Conservation (phyloP, 2,113 vertebrate genomes). For the Dolichallabes microphthalmus region DNA sequence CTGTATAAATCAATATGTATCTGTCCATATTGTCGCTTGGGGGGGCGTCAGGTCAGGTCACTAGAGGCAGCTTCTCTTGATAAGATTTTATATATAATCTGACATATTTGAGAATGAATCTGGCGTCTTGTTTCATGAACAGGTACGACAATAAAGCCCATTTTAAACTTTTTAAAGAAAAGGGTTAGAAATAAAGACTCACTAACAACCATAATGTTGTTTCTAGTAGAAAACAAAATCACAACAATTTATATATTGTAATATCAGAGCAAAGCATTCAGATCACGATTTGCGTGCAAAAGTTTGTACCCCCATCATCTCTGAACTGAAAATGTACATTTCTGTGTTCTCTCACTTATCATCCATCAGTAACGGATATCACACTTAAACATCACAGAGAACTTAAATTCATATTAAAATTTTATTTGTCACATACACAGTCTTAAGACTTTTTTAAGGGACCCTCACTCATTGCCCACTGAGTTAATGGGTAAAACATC, state of each 20-base stretch:
- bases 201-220: neutral
- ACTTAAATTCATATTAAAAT: neutral
- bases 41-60: neutral
- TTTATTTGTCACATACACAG: no score
- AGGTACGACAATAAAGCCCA: no score
- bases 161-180: no score
- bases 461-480: neutral
- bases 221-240: neutral
- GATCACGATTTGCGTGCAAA: neutral
- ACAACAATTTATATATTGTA: neutral
- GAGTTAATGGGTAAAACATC: neutral
- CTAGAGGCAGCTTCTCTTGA: neutral
- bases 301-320: neutral
- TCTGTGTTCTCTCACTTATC: neutral
- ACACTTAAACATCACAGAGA: neutral
- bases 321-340: neutral
- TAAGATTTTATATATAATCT: neutral
- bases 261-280: neutral
- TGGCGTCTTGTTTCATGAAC: neutral
- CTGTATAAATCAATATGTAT: slow-evolving; percentile 15
- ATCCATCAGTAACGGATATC: neutral
- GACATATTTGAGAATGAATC: neutral
- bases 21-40: neutral
- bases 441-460: neutral
- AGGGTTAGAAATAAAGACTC: no score